A percentile compares a stretch with the other conserved stretches of the same genome.
These are phyloP conservation scores for Phacellophora camtschatica DNA, from an alignment of 30 jellyfish, hydroid and myxozoan genomes.

Conservation along the genomic window DNA sequence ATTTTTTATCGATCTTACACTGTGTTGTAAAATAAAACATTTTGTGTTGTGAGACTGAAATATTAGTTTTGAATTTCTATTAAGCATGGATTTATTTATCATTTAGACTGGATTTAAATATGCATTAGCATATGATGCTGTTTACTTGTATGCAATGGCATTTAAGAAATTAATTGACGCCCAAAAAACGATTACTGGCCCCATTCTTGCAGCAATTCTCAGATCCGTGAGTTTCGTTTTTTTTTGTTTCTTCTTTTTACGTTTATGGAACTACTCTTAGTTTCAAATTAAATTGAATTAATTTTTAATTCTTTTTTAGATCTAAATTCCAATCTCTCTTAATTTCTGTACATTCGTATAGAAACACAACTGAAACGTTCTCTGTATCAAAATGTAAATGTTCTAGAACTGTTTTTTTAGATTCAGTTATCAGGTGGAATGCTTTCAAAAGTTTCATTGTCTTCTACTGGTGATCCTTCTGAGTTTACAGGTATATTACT, in stretches of 20 bases:
- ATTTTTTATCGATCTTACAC: too few species aligned
- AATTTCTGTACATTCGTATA: too few species aligned
- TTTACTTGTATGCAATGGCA: conserved; percentile 58
- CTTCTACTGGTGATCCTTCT: conserved; percentile 43
- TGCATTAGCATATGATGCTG: conserved; percentile 82
- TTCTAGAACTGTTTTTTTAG: too few species aligned
- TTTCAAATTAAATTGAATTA: too few species aligned
- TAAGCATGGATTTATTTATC: too few species aligned
- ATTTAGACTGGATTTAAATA: conserved; percentile 58
- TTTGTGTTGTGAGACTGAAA: too few species aligned
- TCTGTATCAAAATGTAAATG: too few species aligned
- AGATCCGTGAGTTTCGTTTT: conserved; percentile 41
- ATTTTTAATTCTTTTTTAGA: background rate
- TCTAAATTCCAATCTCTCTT: background rate
- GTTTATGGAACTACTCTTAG: background rate
- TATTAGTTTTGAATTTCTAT: too few species aligned
- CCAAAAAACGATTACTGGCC: conserved; percentile 70
- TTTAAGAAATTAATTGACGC: conserved; percentile 43
- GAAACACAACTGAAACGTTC: too few species aligned
- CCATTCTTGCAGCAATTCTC: conserved; percentile 30
- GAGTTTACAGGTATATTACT: conserved; percentile 15
- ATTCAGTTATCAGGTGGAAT: background rate
- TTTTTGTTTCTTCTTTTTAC: background rate
- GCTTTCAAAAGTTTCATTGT: conserved; percentile 39
- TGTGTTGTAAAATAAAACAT: too few species aligned